A percentile compares a stretch with the other conserved stretches of the same genome.
phyloP scores from a whole-genome alignment of 1,140 invertebrate species.

The Ceratosolen solmsi region DNA sequence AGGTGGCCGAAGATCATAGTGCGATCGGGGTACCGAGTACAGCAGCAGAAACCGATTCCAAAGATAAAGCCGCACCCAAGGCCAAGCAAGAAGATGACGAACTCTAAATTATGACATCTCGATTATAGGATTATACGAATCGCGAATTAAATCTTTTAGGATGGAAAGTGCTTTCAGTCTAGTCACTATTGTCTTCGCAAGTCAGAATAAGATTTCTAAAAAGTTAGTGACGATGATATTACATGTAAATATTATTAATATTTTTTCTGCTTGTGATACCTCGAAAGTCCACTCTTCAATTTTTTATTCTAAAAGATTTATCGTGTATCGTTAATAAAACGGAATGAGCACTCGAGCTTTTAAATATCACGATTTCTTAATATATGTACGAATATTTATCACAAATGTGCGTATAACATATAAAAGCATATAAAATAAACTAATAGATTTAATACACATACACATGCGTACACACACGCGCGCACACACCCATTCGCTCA shows the following conservation, averaged over 20 bases:
- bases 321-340: not conserved
- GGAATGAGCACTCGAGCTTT: not conserved
- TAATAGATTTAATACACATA: too few species aligned
- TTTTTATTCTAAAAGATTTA: not conserved
- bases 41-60: constrained; percentile 52
- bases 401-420: too few species aligned
- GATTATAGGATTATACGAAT: not conserved
- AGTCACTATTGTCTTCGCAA: not conserved
- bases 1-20: constrained; percentile 63
- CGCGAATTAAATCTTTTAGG: not conserved
- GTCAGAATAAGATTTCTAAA: not conserved
- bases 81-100: constrained; percentile 64
- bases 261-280: not conserved
- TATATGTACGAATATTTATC: too few species aligned
- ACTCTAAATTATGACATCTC: constrained; percentile 51
- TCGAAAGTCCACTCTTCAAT: too few species aligned
- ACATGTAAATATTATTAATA: not conserved
- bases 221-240: not conserved
- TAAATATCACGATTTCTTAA: not conserved
- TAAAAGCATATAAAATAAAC: too few species aligned
- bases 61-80: constrained; percentile 63
- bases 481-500: too few species aligned
- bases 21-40: constrained; percentile 54
- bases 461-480: too few species aligned
- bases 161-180: not conserved